These are phyloP conservation scores for Myotis vivesi DNA, from an alignment of 2,797 vertebrate genomes.

Conservation along the genomic window DNA sequence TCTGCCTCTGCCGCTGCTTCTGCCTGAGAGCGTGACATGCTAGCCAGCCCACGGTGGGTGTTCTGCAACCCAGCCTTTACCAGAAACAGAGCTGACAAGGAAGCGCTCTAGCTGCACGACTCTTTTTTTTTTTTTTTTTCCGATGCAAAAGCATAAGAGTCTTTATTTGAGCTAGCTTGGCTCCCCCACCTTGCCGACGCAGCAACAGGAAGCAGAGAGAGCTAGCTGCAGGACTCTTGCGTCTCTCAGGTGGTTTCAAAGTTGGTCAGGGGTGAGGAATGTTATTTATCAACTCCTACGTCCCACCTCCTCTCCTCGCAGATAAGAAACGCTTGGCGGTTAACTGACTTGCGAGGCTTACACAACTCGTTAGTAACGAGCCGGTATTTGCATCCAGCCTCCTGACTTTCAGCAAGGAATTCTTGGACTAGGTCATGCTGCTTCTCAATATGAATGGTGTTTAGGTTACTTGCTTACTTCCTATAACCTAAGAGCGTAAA, in stretches of 20 bases:
- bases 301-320: not conserved
- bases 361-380: not conserved
- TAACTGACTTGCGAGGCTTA: not conserved
- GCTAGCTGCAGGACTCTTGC: not conserved
- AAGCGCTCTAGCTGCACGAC: not conserved
- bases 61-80: not conserved
- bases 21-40: not conserved
- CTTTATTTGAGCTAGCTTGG: too few relatives aligned
- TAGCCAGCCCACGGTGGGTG: accelerated
- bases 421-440: not conserved
- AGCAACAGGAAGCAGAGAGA: too few relatives aligned
- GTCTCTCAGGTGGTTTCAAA: not conserved
- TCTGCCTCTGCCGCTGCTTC: not conserved
- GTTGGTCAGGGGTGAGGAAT: not conserved
- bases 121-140: too few relatives aligned
- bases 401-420: not conserved
- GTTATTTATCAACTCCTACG: not conserved
- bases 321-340: not conserved
- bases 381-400: not conserved
- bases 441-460: not conserved
- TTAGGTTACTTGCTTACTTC: not conserved
- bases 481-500: not conserved
- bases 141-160: too few relatives aligned
- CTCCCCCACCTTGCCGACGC: too few relatives aligned
- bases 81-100: not conserved